Base-by-base conservation (phyloP, 1,140 invertebrate genomes). In the Drosophila saltans region DNA sequence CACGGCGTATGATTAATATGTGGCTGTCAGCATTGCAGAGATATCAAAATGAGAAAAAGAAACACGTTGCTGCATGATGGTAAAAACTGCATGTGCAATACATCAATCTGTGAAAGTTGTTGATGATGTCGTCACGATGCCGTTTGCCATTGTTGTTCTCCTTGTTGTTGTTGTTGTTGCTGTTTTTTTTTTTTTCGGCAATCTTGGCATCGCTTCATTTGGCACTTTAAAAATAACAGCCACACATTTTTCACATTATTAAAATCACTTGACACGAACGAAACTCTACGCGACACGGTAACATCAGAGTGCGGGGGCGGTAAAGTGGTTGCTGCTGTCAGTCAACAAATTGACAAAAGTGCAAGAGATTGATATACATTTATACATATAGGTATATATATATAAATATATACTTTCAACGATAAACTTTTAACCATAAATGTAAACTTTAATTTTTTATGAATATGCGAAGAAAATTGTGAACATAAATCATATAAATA, bases 221-320 rank as follows among this genome's bases (percentile, higher is more conserved):
- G 68, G 68, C 82, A 80, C 69, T 78, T 85, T 81, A 70, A 76
- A 28, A 55, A 66, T 68, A 89, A 80, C 68, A 76, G 64, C 75
- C 66, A 64, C 59, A 72, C 83, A 83, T 77, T 86, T 86, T 74
- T 66, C 83, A 83, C 83, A 80, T 88, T 82, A 86, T 86, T 86
- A 83, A 86, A 86, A 88, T 89, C 81, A 83, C 76, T 88, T 64
- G 66, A 52, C 75, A 48, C 48, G 60, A 64, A 69, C 56, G 56
- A 26, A 52, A 63, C 67, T 65, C 24, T 59, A 75, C 58, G 65
- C 59, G 36, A 75, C 41, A 10, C 45, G 45, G 45, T 7, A 43
- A 43, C n/a, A 8, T 21, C 3, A 16, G 11, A 0, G 0, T 1
- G 16, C 11, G n/a, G 3, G 3, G 11, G 28, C 2, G 28, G 28